Percentiles rank a stretch among this genome's conserved stretches.
Conservation (phyloP, 1,140 invertebrate species). For the Armadillidium nasatum region DNA sequence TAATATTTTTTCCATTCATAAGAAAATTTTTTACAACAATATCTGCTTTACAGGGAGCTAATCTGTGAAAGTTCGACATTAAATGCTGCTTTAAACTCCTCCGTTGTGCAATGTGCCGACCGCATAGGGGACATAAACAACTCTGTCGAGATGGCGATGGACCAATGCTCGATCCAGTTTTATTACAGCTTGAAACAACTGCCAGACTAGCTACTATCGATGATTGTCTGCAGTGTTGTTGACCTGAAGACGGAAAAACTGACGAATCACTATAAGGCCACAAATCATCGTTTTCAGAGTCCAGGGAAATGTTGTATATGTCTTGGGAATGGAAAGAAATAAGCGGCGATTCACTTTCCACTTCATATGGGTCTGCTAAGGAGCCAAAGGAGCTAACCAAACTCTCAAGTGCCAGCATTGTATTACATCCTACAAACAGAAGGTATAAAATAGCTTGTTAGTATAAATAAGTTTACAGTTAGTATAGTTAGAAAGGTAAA, state of each 20-base stretch:
- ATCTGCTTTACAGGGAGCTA: conserved; percentile 39
- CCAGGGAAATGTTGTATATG: conserved; percentile 33
- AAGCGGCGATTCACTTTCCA: conserved; percentile 18
- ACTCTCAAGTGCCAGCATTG: conserved; percentile 43
- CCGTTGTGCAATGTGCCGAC: conserved; percentile 42
- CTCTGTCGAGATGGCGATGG: conserved; percentile 39
- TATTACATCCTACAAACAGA: conserved; percentile 33
- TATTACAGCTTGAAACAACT: conserved; percentile 21
- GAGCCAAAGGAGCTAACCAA: conserved; percentile 40
- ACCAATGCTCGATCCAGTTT: background rate
- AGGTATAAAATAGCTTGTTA: background rate
- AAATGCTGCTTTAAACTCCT: conserved; percentile 44
- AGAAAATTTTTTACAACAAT: conserved; percentile 37
- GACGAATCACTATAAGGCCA: conserved; percentile 40
- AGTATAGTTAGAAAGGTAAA: too few species aligned
- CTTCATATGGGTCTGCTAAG: conserved; percentile 17
- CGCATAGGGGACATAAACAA: conserved; percentile 41
- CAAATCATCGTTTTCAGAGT: conserved; percentile 25
- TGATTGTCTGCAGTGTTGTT: conserved; percentile 26
- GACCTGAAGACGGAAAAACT: conserved; percentile 36
- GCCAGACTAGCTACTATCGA: conserved; percentile 18
- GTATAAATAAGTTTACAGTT: too few species aligned
- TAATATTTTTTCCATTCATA: too few species aligned
- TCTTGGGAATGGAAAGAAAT: conserved; percentile 22
- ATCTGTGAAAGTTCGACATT: conserved; percentile 44